Conservation (phyloP, 1,140 invertebrate species). For the Ostrea edulis region DNA sequence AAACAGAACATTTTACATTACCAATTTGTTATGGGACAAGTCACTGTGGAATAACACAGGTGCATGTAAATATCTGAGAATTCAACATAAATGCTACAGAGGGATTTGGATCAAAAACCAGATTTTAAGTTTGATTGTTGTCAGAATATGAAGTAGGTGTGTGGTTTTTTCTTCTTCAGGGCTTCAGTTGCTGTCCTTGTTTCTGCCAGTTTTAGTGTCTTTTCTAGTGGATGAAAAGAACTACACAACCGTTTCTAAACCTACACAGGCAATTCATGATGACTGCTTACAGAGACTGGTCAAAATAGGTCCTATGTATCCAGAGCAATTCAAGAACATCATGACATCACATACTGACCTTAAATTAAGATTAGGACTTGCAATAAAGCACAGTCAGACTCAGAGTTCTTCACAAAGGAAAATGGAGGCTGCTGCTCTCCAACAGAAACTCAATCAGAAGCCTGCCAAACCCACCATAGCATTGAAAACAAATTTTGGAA, state of each 20-base stretch:
- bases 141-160: too few relatives aligned
- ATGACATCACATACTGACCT: constrained; percentile 91
- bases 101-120: too few relatives aligned
- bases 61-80: too few relatives aligned
- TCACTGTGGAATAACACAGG: too few relatives aligned
- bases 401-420: constrained; percentile 76
- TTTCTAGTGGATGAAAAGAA: constrained; percentile 87
- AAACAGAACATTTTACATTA: too few relatives aligned
- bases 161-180: constrained; percentile 83
- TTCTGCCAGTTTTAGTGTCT: constrained; percentile 93
- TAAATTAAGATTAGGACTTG: constrained; percentile 90
- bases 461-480: constrained; percentile 91
- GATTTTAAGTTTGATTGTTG: too few relatives aligned
- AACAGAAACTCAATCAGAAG: constrained; percentile 63
- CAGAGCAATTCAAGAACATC: constrained; percentile 92
- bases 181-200: constrained; percentile 91
- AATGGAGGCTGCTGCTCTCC: constrained; percentile 75
- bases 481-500: constrained; percentile 97
- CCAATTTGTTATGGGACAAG: too few relatives aligned
- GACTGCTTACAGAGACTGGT: constrained; percentile 92
- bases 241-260: constrained; percentile 83
- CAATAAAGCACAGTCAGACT: constrained; percentile 84
- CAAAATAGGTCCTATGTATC: constrained; percentile 90
- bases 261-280: constrained; percentile 88
- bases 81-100: too few relatives aligned